Conservation (phyloP, 2,113 vertebrate species). For the Pseudorhombus dupliciocellatus region DNA sequence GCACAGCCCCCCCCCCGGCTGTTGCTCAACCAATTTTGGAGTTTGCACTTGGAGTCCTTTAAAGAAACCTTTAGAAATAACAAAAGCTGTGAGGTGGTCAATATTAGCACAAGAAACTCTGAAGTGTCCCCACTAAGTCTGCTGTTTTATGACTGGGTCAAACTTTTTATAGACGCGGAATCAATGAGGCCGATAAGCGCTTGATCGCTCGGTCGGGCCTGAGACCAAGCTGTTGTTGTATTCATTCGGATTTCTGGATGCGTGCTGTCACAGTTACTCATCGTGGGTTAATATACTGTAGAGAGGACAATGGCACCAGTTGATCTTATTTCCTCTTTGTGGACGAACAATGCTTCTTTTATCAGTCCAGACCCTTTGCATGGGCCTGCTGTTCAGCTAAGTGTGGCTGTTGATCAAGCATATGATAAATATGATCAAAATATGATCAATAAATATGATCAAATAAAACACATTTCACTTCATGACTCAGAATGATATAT, state of each 20-base stretch:
- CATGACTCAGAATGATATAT: background rate
- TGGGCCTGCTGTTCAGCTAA: no score
- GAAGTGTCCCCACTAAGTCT: background rate
- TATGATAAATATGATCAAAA: no score
- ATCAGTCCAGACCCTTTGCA: background rate
- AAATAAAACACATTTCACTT: background rate
- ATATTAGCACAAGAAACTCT: constrained; percentile 7
- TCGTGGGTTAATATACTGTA: background rate
- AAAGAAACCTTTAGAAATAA: background rate
- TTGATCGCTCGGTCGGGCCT: background rate
- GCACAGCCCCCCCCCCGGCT: no score
- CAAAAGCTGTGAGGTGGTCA: background rate
- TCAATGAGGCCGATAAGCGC: constrained; percentile 1
- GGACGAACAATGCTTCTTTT: constrained; percentile 31
- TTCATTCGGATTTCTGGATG: background rate
- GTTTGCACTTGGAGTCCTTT: background rate
- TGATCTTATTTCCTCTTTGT: constrained; percentile 28
- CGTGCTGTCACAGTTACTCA: background rate
- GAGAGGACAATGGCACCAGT: constrained; percentile 10
- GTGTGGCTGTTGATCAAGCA: no score
- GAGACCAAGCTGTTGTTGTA: background rate
- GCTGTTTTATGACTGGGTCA: background rate
- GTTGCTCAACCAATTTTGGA: background rate
- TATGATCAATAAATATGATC: no score
- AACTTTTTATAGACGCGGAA: background rate